Evolutionary conservation across 1,140 invertebrate species (phyloP), one percentile per base, ranked within the genome.

Genomic region (Medauroidea extradentata): DNA sequence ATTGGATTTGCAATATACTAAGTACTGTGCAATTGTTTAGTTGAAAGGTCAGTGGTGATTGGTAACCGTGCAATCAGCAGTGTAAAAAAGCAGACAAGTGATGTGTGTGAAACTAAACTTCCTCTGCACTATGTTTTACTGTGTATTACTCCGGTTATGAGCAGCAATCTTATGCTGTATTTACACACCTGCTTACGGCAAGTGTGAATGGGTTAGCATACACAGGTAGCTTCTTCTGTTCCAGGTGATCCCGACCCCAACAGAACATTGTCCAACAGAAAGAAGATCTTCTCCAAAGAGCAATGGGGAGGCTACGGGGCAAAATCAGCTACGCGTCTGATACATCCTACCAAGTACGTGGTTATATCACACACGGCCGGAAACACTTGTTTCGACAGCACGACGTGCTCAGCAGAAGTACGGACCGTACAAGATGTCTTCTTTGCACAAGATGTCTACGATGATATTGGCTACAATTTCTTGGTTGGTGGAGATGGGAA

Each of bases 401-500:
- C 21, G 1, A 2, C n/a, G 0, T 55, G 53, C 41, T 3, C 41
- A 13, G 41, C 38, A 8, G 13, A n/a, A 19, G 41, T 55, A 29
- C 16, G 53, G 21, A 9, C 2, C 21, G n/a, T 42, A 9, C 67
- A 82, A 70, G 70, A 75, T 52, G 73, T 71, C 44, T 79, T 81
- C 53, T 79, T 79, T 60, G 60, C 79, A 16, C 43, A 38, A 0
- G 71, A 68, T 29, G 44, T 69, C 0, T 80, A 76, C 78, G 42
- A 21, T 11, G 80, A 81, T 54, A 80, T 81, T 44, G 79, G 74
- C 1, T 77, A 77, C 25, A 57, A 27, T 23, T 57, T 83, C 60
- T 8, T 75, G 4, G 61, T 83, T 1, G 77, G 80, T 14, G 80
- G 78, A 18, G 79, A 80, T 50, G 82, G 81, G 2, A 78, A 77